phyloP scores from a whole-genome alignment of 2,113 vertebrate genomes.

The Aptenodytes forsteri region DNA sequence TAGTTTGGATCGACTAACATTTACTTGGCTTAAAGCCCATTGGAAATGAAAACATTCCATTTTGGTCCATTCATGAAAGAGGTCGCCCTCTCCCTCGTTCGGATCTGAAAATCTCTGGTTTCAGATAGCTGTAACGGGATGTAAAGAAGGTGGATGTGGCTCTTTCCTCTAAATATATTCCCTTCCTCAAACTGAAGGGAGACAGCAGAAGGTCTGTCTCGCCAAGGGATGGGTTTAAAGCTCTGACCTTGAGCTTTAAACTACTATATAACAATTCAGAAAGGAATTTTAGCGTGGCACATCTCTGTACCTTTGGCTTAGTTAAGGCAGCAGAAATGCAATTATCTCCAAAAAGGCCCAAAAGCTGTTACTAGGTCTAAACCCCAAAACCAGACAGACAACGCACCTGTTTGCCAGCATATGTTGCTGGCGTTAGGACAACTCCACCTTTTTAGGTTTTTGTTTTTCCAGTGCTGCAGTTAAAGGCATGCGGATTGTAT shows the following conservation, averaged over 20 bases:
- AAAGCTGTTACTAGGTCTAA: neutral
- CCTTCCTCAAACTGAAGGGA: neutral
- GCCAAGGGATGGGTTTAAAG: neutral
- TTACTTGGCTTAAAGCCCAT: constrained; percentile 61
- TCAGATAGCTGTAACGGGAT: neutral
- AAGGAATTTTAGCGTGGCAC: neutral
- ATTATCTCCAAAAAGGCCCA: neutral
- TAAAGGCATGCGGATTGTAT: fast-evolving
- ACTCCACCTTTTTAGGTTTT: neutral
- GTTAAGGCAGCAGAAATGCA: neutral
- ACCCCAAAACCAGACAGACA: neutral
- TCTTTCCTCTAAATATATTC: neutral
- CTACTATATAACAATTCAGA: neutral
- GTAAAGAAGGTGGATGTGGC: neutral
- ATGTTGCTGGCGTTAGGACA: neutral
- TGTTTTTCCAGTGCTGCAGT: neutral
- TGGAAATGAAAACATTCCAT: constrained; percentile 69
- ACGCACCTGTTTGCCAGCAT: neutral
- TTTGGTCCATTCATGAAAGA: constrained; percentile 44
- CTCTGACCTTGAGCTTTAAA: neutral
- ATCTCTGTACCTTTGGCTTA: neutral
- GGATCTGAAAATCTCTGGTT: neutral
- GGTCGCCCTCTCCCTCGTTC: neutral
- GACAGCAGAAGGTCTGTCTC: neutral
- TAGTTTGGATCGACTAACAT: constrained; percentile 58